Evolutionary conservation across 2,888 invertebrate genomes (phyloP).

Genomic region (Erynnis tages): DNA sequence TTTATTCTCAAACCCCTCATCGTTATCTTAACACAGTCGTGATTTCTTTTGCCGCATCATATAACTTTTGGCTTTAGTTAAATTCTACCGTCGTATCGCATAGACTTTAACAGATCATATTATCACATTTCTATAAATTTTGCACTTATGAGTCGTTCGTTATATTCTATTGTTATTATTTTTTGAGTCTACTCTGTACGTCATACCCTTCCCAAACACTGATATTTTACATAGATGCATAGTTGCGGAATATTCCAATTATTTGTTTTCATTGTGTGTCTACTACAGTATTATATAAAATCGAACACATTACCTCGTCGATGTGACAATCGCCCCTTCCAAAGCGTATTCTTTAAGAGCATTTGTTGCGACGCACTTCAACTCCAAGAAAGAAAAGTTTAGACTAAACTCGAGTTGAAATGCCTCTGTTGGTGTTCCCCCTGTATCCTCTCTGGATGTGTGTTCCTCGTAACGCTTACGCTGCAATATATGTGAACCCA

Average conservation of each 20-base stretch:
- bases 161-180: constrained; percentile 44
- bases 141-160: constrained; percentile 62
- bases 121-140: constrained; percentile 52
- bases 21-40: constrained; percentile 65
- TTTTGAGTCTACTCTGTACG: constrained; percentile 48
- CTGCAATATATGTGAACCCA: constrained; percentile 56
- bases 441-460: constrained; percentile 45
- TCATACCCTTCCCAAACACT: constrained; percentile 54
- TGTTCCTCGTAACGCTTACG: constrained; percentile 63
- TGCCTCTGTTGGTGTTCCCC: constrained; percentile 34
- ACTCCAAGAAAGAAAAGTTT: constrained; percentile 35
- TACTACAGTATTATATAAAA: not conserved
- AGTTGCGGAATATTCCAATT: constrained; percentile 55
- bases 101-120: constrained; percentile 63
- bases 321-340: constrained; percentile 74
- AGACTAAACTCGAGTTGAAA: constrained; percentile 36
- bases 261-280: not conserved
- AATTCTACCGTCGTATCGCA: constrained; percentile 62
- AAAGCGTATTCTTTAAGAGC: constrained; percentile 63
- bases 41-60: constrained; percentile 66
- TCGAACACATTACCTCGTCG: constrained; percentile 53
- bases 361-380: constrained; percentile 55
- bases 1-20: constrained; percentile 62
- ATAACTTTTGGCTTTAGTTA: constrained; percentile 70
- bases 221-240: constrained; percentile 72